These are phyloP conservation scores for Mobula hypostoma DNA, from an alignment of 2,113 vertebrate genomes.

Conservation along the genomic window DNA sequence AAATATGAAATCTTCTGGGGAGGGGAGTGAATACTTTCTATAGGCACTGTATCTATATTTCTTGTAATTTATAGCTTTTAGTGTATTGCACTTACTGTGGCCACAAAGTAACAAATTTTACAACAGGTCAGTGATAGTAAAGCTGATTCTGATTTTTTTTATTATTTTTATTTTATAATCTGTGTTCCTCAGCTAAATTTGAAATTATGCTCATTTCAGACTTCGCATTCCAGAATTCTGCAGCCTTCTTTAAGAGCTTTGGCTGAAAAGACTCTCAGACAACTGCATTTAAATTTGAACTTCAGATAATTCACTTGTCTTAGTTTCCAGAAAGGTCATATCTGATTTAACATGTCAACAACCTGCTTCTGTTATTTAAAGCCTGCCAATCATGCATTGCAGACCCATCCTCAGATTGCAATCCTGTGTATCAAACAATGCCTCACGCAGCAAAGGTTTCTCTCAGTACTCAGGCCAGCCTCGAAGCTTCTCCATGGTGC, in stretches of 20 bases:
- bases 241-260: background rate
- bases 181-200: background rate
- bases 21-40: no score
- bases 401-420: background rate
- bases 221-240: background rate
- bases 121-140: no score
- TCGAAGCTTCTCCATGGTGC: background rate
- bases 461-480: background rate
- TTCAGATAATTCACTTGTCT: background rate
- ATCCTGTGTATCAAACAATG: background rate
- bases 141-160: no score
- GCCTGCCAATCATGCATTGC: background rate
- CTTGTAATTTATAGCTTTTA: no score
- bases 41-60: no score
- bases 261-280: background rate
- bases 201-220: background rate
- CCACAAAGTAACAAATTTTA: no score
- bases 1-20: no score
- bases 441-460: no score
- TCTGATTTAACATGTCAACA: background rate
- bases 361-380: background rate
- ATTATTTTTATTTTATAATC: background rate
- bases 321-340: background rate
- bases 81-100: no score
- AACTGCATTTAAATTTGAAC: background rate